Base-by-base conservation (phyloP, 1,140 invertebrate species). In the Drosophila ananassae region DNA sequence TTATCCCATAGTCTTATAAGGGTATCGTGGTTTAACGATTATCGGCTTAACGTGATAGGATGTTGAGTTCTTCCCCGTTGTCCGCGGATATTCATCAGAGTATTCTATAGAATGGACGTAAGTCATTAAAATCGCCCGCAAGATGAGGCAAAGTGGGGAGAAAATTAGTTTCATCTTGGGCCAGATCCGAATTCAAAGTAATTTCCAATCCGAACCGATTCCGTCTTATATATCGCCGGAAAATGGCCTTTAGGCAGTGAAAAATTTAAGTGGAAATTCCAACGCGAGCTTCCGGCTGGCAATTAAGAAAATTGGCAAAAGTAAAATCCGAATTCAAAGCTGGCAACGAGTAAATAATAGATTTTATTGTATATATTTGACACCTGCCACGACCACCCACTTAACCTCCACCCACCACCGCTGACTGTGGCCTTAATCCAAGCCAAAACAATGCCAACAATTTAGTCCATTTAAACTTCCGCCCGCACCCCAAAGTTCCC, bases 341-440 rank as follows among this genome's bases (percentile, higher is more conserved):
- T 52, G 50, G 44, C 68, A 75, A 71, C 72, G 60, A 62, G 44
- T 76, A 67, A 51, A 68, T 79, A 83, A 89, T 83, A 73, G 72
- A 87, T 77, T 87, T 79, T 87, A 89, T 77, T 87, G 83, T 87
- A 89, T 83, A 89, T 89, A 79, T 89, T 79, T 79, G 68, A 89
- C 79, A 79, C 83, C 82, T 69, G 63, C 46, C 58, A 53, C 17
- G 55, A 48, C 17, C 41, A 44, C 1, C 59, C 66, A 67, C 25
- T 48, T 57, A n/a, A 46, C 32, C 57, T 37, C 34, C 34, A 37
- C 3, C 34, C 34, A 37, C 32, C 47, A 17, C 41, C 59, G 51
- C 73, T 61, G 12, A 7, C 77, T 87, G 79, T 74, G 87, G 79
- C 82, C 82, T 81, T 90, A 90, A 89, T 79, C 73, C 80, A 60